Evolutionary conservation across 2,888 invertebrate species (phyloP), one percentile per base, ranked within the genome.

Genomic region (Acrobasis suavella): DNA sequence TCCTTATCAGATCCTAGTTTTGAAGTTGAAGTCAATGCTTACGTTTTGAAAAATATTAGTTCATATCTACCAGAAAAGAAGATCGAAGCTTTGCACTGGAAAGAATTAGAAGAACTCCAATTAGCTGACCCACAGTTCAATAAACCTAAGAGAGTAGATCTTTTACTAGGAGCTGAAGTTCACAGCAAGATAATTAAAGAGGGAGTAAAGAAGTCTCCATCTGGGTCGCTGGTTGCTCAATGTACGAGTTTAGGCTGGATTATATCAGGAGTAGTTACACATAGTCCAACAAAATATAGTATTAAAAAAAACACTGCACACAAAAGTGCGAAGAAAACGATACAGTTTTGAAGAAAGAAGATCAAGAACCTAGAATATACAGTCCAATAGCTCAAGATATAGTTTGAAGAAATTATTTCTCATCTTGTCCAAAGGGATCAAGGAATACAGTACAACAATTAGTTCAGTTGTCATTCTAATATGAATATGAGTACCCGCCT

Each of bases 51-150:
- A 2, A 50, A 42, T 9, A 64, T 64, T 3, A 64, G 60, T 12
- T 42, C 64, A 12, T 16, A 50, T 16, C 32, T 62, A 32, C 58
- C 49, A 46, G 8, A 62, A 52, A 39, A 52, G 42, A 32, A 39
- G 12, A 10, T 12, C 55, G 38, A 50, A 2, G 46, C 50, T 39
- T 38, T 59, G 9, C 12, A 16, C n/a, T 54, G 59, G 58, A 15
- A 62, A 3, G 58, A 65, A 50, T 51, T 63, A 15, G 14, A 38
- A 17, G 37, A 59, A 9, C n/a, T 62, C 16, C 5, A 49, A 14
- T 58, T 69, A 55, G 67, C 66, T 9, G 67, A 67, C 65, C 67
- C 67, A 1, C 9, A 50, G 8, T 66, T 52, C 37, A n/a, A 38
- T 32, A 39, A 2, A 16, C 62, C 63, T 8, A 65, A 62, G 3